phyloP scores from a whole-genome alignment of 2,888 invertebrate genomes.

The Noctua pronuba region DNA sequence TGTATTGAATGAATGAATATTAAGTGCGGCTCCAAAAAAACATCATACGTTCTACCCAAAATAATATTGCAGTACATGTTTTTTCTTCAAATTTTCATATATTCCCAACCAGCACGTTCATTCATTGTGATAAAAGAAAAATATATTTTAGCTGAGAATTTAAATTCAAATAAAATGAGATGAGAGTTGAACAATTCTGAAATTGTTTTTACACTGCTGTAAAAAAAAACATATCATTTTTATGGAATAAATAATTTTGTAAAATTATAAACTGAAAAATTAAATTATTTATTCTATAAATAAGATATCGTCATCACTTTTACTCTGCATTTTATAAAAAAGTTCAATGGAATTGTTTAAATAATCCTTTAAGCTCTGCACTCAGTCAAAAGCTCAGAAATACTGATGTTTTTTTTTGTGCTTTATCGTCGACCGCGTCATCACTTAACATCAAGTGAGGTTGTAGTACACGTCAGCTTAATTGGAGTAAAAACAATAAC shows the following conservation, averaged over 20 bases:
- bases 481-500: conserved; percentile 8
- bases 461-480: conserved; percentile 6
- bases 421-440: not conserved
- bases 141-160: not conserved
- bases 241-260: too few species aligned
- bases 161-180: not conserved
- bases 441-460: not conserved
- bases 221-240: too few species aligned
- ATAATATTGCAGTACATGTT: not conserved
- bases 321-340: not conserved
- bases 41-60: conserved; percentile 1
- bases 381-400: not conserved
- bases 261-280: not conserved
- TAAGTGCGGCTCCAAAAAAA: conserved; percentile 25
- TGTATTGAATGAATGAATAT: conserved; percentile 51
- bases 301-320: not conserved
- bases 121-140: not conserved
- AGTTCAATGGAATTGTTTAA: too few species aligned
- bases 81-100: not conserved
- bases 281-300: not conserved
- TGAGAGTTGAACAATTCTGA: not conserved
- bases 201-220: too few species aligned
- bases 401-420: not conserved
- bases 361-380: not conserved
- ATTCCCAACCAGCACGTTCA: too few species aligned